A percentile compares a stretch with the other conserved stretches of the same genome.
phyloP scores from a whole-genome alignment of 2,113 vertebrate genomes.

The Phaethornis superciliosus region DNA sequence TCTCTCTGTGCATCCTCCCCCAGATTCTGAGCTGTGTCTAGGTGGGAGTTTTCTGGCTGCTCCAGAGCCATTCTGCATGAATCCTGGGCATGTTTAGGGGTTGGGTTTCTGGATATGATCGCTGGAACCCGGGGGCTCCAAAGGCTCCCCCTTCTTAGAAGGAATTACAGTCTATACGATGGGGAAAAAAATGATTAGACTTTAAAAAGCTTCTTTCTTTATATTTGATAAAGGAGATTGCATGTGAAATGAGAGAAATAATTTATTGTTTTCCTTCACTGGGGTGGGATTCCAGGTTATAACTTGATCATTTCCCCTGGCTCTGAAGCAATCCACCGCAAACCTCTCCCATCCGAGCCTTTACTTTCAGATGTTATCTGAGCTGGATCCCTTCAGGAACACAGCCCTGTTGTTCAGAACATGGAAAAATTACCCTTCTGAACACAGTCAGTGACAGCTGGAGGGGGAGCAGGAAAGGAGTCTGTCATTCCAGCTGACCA shows the following conservation, averaged over 20 bases:
- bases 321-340: accelerated
- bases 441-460: accelerated
- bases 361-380: accelerated
- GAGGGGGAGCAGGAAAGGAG: neutral
- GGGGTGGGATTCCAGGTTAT: neutral
- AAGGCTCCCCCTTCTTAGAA: too few relatives aligned
- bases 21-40: neutral
- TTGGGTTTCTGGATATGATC: accelerated
- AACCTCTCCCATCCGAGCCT: neutral
- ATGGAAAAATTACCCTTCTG: accelerated
- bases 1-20: neutral
- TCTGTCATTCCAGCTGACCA: neutral
- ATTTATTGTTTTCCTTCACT: neutral
- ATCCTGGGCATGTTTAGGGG: accelerated
- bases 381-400: neutral
- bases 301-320: neutral
- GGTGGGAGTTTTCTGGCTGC: neutral
- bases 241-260: neutral
- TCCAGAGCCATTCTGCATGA: neutral
- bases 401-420: neutral
- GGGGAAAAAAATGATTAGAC: neutral
- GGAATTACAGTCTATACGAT: neutral
- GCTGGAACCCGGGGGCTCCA: neutral
- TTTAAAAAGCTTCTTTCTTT: accelerated
- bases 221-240: neutral